phyloP scores from a whole-genome alignment of 2,113 vertebrate genomes.

The Bufo bufo region DNA sequence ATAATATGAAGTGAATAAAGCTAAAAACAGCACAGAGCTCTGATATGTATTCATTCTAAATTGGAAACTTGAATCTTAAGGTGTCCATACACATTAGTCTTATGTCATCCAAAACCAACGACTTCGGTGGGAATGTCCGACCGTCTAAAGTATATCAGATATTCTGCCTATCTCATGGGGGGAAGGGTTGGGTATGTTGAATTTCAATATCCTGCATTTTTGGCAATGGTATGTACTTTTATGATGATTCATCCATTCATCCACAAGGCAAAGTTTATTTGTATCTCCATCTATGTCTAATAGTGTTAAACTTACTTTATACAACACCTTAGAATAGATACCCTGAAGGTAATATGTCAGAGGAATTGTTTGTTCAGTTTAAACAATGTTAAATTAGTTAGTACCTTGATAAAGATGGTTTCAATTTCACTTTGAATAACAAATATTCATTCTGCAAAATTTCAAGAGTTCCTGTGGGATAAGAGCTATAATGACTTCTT shows the following conservation, averaged over 20 bases:
- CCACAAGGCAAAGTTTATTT: not conserved
- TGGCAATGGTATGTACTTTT: not conserved
- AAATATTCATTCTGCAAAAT: conserved; percentile 23
- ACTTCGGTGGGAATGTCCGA: no score
- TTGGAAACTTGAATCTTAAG: no score
- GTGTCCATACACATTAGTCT: no score
- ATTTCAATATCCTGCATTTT: no score
- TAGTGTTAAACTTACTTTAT: not conserved
- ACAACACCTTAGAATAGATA: not conserved
- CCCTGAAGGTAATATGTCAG: not conserved
- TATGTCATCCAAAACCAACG: no score
- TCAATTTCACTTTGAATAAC: conserved; percentile 13
- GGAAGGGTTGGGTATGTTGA: no score
- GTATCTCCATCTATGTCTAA: not conserved
- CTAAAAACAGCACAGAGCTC: no score
- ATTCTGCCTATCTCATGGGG: no score
- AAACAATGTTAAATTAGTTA: not conserved
- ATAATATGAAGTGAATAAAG: no score
- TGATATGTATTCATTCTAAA: no score
- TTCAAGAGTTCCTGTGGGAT: not conserved
- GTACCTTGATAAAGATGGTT: conserved; percentile 4
- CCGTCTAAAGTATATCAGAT: no score
- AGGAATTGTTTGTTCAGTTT: not conserved
- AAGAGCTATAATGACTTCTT: conserved; percentile 9
- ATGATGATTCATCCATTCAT: not conserved